Evolutionary conservation across 2,888 invertebrate genomes (phyloP).

Genomic region (Balanococcus diminutus): DNA sequence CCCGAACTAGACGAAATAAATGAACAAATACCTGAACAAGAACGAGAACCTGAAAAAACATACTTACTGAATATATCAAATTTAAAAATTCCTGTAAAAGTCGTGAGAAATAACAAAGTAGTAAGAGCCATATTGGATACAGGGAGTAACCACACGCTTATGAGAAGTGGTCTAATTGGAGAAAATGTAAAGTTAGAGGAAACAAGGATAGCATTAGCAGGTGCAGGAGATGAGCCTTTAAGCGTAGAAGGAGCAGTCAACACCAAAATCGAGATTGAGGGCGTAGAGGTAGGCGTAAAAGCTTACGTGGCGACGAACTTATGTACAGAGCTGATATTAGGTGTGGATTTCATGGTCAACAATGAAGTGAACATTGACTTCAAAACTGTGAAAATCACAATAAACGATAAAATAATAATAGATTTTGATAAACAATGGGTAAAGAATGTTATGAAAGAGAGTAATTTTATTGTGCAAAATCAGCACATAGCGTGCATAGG

Average conservation of each 20-base stretch:
- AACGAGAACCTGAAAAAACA: not conserved
- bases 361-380: not conserved
- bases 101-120: not conserved
- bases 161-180: not conserved
- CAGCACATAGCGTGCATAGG: not conserved
- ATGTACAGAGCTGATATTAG: not conserved
- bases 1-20: too few species aligned
- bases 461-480: not conserved
- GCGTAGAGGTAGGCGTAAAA: not conserved
- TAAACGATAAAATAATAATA: not conserved
- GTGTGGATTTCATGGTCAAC: not conserved
- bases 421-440: not conserved
- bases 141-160: not conserved
- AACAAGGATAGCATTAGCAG: not conserved
- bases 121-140: not conserved
- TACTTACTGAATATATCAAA: not conserved
- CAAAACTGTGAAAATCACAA: not conserved
- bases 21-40: not conserved
- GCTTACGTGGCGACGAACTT: not conserved
- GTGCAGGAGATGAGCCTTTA: not conserved
- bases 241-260: not conserved
- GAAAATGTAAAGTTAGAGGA: not conserved
- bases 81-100: not conserved
- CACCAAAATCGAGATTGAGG: not conserved
- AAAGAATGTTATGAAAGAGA: not conserved